Evolutionary conservation across 2,113 vertebrate genomes (phyloP), one percentile per base, ranked within the genome.

Genomic region (Podarcis raffonei): DNA sequence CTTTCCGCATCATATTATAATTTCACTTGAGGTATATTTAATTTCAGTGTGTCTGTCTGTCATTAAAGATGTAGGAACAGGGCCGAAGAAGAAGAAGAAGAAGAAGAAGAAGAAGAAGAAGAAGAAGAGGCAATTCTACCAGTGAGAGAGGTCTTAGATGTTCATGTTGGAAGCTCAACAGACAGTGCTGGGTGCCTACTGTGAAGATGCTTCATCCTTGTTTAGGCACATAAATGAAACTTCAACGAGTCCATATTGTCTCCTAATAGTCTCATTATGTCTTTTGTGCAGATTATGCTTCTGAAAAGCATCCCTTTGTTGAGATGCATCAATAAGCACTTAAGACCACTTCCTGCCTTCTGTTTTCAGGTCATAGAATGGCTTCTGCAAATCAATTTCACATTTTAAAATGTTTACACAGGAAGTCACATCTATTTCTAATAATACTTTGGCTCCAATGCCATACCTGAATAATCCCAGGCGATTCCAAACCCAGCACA

Each of bases 281-380:
- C 48, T 78, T 53, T 11, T 53, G 48, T 30, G 71, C 71, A 35
- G 8, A 72, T 37, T 57, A 87, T 57, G 66, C 7, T 71, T 72
- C 72, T 81, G 66, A 72, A 87, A 81, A 81, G 78, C 86, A 87
- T 27, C 66, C 5, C 59, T 87, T 71, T 81, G 37, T 37, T 81
- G 78, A 81, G 13, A 71, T 81, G n/a, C 77, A 72, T 81, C n/a
- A 87, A 72, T 81, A 87, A 87, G 32, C 57, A 37, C 78, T 87
- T 37, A 81, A 72, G n/a, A 32, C n/a, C 5, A 37, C 23, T 81
- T 87, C 5, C 16, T 16, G 37, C 66, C 53, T 72, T 81, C 48
- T 12, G 32, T 66, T 81, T 71, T 81, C 86, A 81, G 20, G 42
- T 37, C 66, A 57, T 66, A 30, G 25, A 66, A 18, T 25, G 15